Base-by-base conservation (phyloP, 2,113 vertebrate species). In the Camelus bactrianus region DNA sequence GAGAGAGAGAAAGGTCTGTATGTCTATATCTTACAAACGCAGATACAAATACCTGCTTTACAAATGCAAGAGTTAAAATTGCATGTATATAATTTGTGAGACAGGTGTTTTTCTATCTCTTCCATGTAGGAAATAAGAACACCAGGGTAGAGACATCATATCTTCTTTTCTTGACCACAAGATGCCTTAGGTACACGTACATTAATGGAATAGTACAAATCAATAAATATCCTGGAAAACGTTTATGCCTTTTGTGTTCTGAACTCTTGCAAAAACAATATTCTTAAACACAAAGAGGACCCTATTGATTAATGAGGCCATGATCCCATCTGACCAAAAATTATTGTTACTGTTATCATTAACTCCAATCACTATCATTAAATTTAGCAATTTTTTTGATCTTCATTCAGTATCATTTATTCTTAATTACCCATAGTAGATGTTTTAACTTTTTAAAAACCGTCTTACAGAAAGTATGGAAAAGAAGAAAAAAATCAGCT, bases 91-190 rank as follows among this genome's bases (percentile, higher is more conserved):
- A 54, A 26, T 87, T 35, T 80, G 8, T 75, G 13, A 96, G 5
- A 35, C 10, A 79, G 16, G 0, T 54, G 1, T 67, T 89, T 48
- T 32, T 89, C 48, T 32, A 54, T 22, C 6, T 72, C 9, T 87
- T 7, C 35, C 7, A 42, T 42, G 17, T 6, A 50, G 30, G 15
- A 72, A 52, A 89, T 11, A 75, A 19, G 6, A 42, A 54, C 5
- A 35, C 35, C 5, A 19, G 54, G 0, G 6, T 28, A 60, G 32
- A 79, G 6, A 6, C 4, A n/a, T 38, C 2, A 3, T 12, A 15
- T 50, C 30, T 96, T 81, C 10, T 20, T 46, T 3, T 82, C 12
- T 67, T 75, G 19, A 58, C 26, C 46, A 30, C 1, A 84, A 6
- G 10, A 72, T 24, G 16, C 58, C 4, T 52, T 83, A 35, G 11